A percentile compares a stretch with the other conserved stretches of the same genome.
Conservation (phyloP, 1,140 invertebrate species). For the Drosophila sulfurigaster region DNA sequence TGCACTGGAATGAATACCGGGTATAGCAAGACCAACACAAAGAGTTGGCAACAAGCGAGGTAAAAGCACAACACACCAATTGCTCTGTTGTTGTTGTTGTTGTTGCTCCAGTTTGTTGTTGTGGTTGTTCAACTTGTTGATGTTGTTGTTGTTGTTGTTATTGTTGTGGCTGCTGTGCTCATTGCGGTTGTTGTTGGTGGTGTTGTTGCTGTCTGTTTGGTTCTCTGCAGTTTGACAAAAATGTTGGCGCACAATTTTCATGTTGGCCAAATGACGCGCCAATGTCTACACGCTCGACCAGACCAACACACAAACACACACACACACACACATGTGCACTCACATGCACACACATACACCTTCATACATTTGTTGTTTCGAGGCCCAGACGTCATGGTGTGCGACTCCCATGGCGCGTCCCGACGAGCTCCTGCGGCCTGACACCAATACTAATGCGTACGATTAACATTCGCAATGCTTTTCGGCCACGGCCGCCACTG, state of each 20-base stretch:
- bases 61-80: slow-evolving; percentile 50
- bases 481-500: slow-evolving; percentile 24
- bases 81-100: slow-evolving; percentile 12
- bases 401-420: slow-evolving; percentile 51
- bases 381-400: slow-evolving; percentile 31
- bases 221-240: slow-evolving; percentile 64
- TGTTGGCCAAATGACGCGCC: slow-evolving; percentile 68
- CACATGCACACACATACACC: background rate
- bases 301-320: background rate
- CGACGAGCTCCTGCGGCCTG: slow-evolving; percentile 59
- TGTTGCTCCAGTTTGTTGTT: slow-evolving; percentile 35
- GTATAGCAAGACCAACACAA: slow-evolving; percentile 8
- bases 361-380: background rate
- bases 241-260: slow-evolving; percentile 67
- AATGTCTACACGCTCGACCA: slow-evolving; percentile 42
- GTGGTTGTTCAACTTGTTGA: background rate
- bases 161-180: background rate
- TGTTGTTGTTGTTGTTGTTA: slow-evolving; percentile 9
- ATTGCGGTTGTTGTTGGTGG: slow-evolving; percentile 12
- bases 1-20: background rate
- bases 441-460: slow-evolving; percentile 82
- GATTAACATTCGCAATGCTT: slow-evolving; percentile 76
- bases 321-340: background rate
- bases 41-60: slow-evolving; percentile 17
- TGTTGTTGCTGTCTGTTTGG: slow-evolving; percentile 38